These are phyloP conservation scores for Epinephelus cyanopodus DNA, from an alignment of 2,113 vertebrate species.

Conservation along the genomic window DNA sequence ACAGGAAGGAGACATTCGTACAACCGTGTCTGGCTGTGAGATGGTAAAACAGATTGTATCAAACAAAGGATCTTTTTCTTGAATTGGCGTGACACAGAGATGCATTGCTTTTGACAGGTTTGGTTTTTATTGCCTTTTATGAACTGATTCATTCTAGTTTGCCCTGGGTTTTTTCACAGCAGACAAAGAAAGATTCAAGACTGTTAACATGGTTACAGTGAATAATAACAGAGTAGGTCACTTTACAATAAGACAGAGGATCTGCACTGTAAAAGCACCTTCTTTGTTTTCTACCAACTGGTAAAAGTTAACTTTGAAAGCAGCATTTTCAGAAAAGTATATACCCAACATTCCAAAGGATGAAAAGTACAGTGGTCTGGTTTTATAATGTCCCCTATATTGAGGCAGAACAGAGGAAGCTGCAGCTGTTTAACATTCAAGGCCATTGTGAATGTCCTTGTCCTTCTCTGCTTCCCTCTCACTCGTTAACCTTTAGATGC, in stretches of 20 bases:
- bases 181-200: neutral
- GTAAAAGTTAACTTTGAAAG: neutral
- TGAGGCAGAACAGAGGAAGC: conserved; percentile 2
- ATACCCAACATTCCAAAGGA: neutral
- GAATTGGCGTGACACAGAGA: conserved; percentile 10
- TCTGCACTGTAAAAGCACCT: neutral
- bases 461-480: neutral
- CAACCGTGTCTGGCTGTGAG: conserved; percentile 44
- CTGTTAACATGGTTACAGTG: neutral
- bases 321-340: neutral
- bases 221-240: no score
- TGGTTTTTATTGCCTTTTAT: conserved; percentile 39
- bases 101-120: conserved; percentile 10
- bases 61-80: conserved; percentile 61
- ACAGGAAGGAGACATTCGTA: conserved; percentile 60
- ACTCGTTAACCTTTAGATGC: neutral
- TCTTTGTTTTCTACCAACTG: neutral
- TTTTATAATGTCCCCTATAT: neutral
- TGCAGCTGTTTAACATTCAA: conserved; percentile 4
- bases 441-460: neutral
- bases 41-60: conserved; percentile 19
- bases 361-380: neutral
- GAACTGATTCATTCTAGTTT: neutral
- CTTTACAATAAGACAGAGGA: neutral
- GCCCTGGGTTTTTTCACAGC: neutral